Percentiles rank a stretch among this genome's conserved stretches.
Evolutionary conservation across 2,888 invertebrate genomes (phyloP).

Genomic region (Leucophenga maculata): DNA sequence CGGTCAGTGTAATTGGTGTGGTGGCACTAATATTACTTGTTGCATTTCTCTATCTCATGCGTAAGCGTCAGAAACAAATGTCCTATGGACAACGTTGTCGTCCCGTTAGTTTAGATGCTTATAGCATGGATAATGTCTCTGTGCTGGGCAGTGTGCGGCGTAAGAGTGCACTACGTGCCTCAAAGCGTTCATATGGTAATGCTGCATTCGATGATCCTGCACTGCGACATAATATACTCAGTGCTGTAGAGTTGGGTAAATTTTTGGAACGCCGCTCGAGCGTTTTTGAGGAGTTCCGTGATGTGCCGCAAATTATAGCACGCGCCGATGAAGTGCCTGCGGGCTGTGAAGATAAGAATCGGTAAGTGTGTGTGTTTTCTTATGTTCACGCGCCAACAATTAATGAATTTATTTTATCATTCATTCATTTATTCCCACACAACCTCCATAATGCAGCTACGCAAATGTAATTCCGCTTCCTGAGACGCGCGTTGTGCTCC

Average conservation of each 20-base stretch:
- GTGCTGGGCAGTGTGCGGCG: slow-evolving; percentile 84
- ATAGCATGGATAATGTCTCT: slow-evolving; percentile 91
- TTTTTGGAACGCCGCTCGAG: slow-evolving; percentile 81
- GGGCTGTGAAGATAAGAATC: slow-evolving; percentile 91
- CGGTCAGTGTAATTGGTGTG: slow-evolving; percentile 86
- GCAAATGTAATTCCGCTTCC: slow-evolving; percentile 96
- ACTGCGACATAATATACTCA: slow-evolving; percentile 81
- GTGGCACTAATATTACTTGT: slow-evolving; percentile 84
- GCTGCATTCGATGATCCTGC: slow-evolving; percentile 90
- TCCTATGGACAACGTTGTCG: slow-evolving; percentile 90
- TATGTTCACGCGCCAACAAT: slow-evolving; percentile 24
- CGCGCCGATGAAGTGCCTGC: slow-evolving; percentile 86
- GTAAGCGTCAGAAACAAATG: slow-evolving; percentile 85
- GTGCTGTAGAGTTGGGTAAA: slow-evolving; percentile 83
- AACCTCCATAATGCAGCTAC: slow-evolving; percentile 74
- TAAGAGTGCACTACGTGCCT: slow-evolving; percentile 82
- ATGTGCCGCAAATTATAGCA: slow-evolving; percentile 85
- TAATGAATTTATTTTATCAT: slow-evolving; percentile 10
- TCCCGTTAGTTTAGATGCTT: slow-evolving; percentile 90
- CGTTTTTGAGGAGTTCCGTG: slow-evolving; percentile 86
- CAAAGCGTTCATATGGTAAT: slow-evolving; percentile 91
- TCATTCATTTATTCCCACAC: slow-evolving; percentile 19
- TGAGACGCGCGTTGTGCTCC: slow-evolving; percentile 88
- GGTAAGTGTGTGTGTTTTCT: slow-evolving; percentile 67
- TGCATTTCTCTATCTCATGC: slow-evolving; percentile 83